Percentiles rank a stretch among this genome's conserved stretches.
Conservation (phyloP, 2,888 invertebrate genomes). For the Allygus modestus region DNA sequence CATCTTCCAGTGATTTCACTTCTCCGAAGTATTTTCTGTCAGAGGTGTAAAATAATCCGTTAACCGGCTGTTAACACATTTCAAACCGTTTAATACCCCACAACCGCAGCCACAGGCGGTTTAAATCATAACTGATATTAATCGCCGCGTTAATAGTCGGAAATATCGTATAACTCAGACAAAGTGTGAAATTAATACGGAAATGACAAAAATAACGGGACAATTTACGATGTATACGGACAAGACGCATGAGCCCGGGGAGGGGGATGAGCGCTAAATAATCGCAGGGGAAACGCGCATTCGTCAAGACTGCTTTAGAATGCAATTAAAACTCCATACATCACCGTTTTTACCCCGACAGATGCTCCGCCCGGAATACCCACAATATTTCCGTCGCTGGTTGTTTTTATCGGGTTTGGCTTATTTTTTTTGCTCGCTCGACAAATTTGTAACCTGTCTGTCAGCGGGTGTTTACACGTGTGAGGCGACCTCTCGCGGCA, state of each 20-base stretch:
- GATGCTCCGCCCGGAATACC: slow-evolving; percentile 60
- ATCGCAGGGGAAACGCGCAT: slow-evolving; percentile 60
- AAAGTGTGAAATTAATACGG: slow-evolving; percentile 56
- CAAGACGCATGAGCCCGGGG: slow-evolving; percentile 48
- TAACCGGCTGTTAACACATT: slow-evolving; percentile 29
- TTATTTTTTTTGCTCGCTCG: slow-evolving; percentile 38
- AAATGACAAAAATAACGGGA: slow-evolving; percentile 58
- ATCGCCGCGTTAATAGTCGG: slow-evolving; percentile 41
- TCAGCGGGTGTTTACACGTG: slow-evolving; percentile 42
- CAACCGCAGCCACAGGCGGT: slow-evolving; percentile 2
- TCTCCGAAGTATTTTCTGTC: no score
- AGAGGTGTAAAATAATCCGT: no score
- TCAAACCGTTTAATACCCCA: slow-evolving; percentile 19
- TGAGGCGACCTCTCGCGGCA: not conserved
- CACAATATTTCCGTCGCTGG: slow-evolving; percentile 61
- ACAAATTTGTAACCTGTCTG: slow-evolving; percentile 59
- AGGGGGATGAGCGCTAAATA: slow-evolving; percentile 61
- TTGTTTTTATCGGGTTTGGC: slow-evolving; percentile 29
- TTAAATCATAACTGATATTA: slow-evolving; percentile 40
- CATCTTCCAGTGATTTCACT: no score
- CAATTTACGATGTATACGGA: slow-evolving; percentile 42
- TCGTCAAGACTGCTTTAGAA: slow-evolving; percentile 65
- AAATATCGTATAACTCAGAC: slow-evolving; percentile 56
- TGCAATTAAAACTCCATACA: slow-evolving; percentile 67
- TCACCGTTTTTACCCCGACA: slow-evolving; percentile 65